Base-by-base conservation (phyloP, 2,113 vertebrate species). In the Mellivora capensis region DNA sequence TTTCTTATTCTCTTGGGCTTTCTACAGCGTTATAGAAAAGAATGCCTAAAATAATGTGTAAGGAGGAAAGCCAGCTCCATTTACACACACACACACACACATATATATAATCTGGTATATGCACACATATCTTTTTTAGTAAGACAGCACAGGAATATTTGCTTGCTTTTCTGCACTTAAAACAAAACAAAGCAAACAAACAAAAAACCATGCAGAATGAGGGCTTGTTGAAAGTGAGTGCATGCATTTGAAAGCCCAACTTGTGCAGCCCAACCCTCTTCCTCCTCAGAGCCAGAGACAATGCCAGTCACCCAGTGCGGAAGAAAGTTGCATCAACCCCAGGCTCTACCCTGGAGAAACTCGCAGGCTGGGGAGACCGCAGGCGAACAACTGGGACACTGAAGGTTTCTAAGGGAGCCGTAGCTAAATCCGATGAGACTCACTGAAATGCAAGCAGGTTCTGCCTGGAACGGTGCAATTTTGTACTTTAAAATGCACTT, bases 1-100 rank as follows among this genome's bases (percentile, higher is more conserved):
- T 93, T 82, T 52, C 93, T 95, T 62, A 57, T 57, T 86, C 77
- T 91, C 82, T 31, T 31, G 37, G 71, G 84, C 49, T 96, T 69
- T 88, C 85, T 52, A 20, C 31, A 31, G 42, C 20, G 20, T 76
- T 76, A 59, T n/a, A 52, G 80, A 91, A 69, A 88, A 61, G 31
- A 84, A 52, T 62, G 77, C 82, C 76, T 74, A 49, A 54, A 84
- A 59, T 67, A 72, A 54, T 20, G 3, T 37, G 37, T 14, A 14
- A 76, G 54, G 67, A 39, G 61, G 62, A 96, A 64, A 85, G 37
- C 14, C 34, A 83, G 87, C 15, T 90, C 39, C 74, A 14, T 72
- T 74, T 81, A 15, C 74, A 34, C 61, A 20, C 2, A 82, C 4
- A 6, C 14, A 31, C 7, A 67, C 0, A 8, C 12, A 77, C 6